Evolutionary conservation across 2,797 vertebrate species (phyloP).

Genomic region (Chelonia mydas): DNA sequence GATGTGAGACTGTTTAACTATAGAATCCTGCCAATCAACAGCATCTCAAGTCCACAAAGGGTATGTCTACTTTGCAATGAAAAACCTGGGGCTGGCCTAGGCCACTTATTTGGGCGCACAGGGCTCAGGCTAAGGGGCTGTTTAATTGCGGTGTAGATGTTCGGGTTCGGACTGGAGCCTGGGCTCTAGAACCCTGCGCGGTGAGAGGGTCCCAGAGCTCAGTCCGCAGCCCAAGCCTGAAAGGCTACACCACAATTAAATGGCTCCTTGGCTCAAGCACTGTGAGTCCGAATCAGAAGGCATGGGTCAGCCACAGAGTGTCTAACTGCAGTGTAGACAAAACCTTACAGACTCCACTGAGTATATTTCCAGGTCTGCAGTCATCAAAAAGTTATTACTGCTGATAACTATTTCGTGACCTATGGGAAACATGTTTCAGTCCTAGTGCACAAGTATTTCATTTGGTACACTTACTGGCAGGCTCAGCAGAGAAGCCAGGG

Average conservation of each 20-base stretch:
- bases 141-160: not conserved
- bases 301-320: not conserved
- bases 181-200: not conserved
- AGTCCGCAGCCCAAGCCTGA: not conserved
- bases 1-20: not conserved
- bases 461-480: not conserved
- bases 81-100: not conserved
- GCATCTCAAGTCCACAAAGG: not conserved
- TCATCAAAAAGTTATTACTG: not conserved
- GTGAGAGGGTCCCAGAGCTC: not conserved
- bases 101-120: not conserved
- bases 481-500: not conserved
- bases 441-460: not conserved
- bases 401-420: not conserved
- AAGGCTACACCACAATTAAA: not conserved
- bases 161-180: not conserved
- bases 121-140: not conserved
- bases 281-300: not conserved
- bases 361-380: not conserved
- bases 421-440: fast-evolving
- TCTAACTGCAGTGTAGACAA: not conserved
- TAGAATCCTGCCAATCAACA: not conserved
- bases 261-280: not conserved
- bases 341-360: not conserved
- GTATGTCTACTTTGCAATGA: not conserved